A percentile compares a stretch with the other conserved stretches of the same genome.
These are phyloP conservation scores for Otolemur crassicaudatus DNA, from an alignment of 2,797 vertebrate species.

Conservation along the genomic window DNA sequence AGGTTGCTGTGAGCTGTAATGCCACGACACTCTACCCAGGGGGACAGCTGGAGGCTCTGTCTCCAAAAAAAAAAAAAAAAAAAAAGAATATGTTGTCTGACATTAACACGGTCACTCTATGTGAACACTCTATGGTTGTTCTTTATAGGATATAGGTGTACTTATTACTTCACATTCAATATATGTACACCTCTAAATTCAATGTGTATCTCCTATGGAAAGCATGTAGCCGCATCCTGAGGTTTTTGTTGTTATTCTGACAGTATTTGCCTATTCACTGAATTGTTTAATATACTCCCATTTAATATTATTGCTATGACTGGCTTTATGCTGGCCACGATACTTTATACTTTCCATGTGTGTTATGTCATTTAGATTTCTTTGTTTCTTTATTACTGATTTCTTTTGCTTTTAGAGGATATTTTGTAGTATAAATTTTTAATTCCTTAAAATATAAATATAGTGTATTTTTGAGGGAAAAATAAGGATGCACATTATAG, in stretches of 20 bases:
- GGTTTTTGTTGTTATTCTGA: neutral
- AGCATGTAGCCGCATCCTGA: neutral
- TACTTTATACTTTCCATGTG: neutral
- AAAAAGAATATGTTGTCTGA: neutral
- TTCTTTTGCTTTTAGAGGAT: neutral
- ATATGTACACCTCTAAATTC: neutral
- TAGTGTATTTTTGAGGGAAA: too few relatives aligned
- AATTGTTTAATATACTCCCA: neutral
- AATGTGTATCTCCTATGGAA: neutral
- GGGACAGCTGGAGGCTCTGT: too few relatives aligned
- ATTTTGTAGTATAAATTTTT: neutral
- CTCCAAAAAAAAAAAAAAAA: too few relatives aligned
- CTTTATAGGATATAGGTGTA: neutral
- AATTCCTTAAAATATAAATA: neutral
- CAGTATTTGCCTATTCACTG: neutral
- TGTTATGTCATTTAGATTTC: neutral
- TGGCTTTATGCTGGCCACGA: neutral
- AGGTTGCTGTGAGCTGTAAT: too few relatives aligned
- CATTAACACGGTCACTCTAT: neutral
- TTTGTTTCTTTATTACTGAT: neutral
- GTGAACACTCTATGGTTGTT: neutral
- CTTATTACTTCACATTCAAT: neutral
- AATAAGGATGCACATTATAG: too few relatives aligned
- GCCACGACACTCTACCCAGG: too few relatives aligned
- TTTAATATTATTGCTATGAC: neutral